These are phyloP conservation scores for Procambarus clarkii DNA, from an alignment of 1,140 invertebrate species.

Conservation along the genomic window DNA sequence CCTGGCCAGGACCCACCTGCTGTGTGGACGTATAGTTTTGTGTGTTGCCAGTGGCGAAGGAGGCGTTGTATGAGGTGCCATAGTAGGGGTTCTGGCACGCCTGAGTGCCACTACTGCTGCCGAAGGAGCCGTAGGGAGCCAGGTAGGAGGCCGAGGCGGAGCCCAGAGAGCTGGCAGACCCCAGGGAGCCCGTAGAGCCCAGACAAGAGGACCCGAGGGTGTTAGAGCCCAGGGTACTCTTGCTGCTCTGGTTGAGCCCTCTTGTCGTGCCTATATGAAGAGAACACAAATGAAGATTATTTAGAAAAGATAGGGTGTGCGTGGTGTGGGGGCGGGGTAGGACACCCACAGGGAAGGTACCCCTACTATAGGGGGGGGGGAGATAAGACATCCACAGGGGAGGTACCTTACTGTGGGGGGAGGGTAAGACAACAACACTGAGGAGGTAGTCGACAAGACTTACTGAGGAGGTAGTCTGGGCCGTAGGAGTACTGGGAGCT, in stretches of 20 bases:
- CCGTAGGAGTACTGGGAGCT: conserved; percentile 71
- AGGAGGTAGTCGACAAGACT: conserved; percentile 10
- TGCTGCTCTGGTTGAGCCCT: conserved; percentile 59
- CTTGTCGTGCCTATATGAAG: conserved; percentile 49
- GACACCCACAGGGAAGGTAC: too few relatives aligned
- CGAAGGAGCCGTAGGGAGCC: conserved; percentile 62
- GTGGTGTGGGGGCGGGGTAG: not conserved
- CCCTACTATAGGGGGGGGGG: not conserved
- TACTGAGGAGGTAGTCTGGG: conserved; percentile 69
- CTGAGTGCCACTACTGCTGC: conserved; percentile 62
- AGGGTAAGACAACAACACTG: not conserved
- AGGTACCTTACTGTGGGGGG: too few relatives aligned
- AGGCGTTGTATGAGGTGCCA: conserved; percentile 69
- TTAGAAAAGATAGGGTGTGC: not conserved
- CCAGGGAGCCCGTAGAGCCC: conserved; percentile 66
- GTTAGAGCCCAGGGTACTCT: conserved; percentile 50
- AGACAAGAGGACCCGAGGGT: conserved; percentile 62
- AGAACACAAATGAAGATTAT: too few relatives aligned
- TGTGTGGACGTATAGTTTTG: conserved; percentile 62
- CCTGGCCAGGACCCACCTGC: conserved; percentile 39
- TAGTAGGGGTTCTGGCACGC: conserved; percentile 71
- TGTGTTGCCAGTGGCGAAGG: conserved; percentile 59
- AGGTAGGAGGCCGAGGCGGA: conserved; percentile 71
- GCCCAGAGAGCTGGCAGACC: conserved; percentile 60
- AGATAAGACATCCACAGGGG: not conserved